A percentile compares a stretch with the other conserved stretches of the same genome.
phyloP scores from a whole-genome alignment of 2,888 invertebrate species.

The Xylocampa areola region DNA sequence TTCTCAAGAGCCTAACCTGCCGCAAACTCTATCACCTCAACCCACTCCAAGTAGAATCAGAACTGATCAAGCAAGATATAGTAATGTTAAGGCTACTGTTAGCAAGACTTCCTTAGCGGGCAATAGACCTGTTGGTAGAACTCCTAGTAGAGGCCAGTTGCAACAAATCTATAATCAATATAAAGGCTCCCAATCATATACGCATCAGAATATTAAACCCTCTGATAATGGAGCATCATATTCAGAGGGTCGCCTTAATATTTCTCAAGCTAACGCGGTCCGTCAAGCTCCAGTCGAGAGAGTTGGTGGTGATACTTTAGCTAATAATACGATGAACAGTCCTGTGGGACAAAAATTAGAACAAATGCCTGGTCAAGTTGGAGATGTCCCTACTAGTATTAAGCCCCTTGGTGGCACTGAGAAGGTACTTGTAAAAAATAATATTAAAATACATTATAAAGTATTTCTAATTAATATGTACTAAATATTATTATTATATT shows the following conservation, averaged over 20 bases:
- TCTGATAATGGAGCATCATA: constrained; percentile 61
- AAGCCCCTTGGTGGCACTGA: constrained; percentile 55
- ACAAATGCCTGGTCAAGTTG: constrained; percentile 63
- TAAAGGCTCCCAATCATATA: constrained; percentile 81
- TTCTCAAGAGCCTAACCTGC: constrained; percentile 63
- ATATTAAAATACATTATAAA: too few species aligned
- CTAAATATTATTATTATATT: too few species aligned
- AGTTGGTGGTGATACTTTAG: constrained; percentile 75
- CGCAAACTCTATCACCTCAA: constrained; percentile 80
- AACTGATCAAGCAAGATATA: constrained; percentile 60
- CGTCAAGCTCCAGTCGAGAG: constrained; percentile 72
- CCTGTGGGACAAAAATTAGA: constrained; percentile 55
- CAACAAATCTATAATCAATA: constrained; percentile 83
- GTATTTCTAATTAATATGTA: too few species aligned
- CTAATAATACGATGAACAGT: constrained; percentile 63
- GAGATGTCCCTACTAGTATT: constrained; percentile 68
- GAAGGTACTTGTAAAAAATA: too few species aligned
- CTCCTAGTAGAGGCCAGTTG: constrained; percentile 77
- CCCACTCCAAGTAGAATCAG: constrained; percentile 52
- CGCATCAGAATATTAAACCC: constrained; percentile 74
- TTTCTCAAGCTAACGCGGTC: constrained; percentile 43
- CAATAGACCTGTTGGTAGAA: constrained; percentile 66
- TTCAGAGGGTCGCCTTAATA: constrained; percentile 75
- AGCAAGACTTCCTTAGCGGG: constrained; percentile 82
- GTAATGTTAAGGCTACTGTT: constrained; percentile 76